Conservation (phyloP, 2,797 vertebrate species). For the Chelon labrosus region DNA sequence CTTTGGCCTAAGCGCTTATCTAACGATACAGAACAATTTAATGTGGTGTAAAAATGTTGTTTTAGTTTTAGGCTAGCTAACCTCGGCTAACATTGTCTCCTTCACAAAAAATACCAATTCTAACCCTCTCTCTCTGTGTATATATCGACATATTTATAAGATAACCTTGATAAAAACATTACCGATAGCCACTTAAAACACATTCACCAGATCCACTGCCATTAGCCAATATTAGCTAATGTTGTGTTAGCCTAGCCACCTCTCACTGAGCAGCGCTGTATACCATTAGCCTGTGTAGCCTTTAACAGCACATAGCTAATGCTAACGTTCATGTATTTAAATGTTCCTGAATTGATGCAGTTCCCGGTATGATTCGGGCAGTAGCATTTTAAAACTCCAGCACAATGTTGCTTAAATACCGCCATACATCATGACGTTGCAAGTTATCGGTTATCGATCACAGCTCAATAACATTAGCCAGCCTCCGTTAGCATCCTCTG, state of each 20-base stretch:
- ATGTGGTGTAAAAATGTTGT: background rate
- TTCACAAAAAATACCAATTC: background rate
- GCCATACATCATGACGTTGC: accelerated
- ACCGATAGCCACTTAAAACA: too few species aligned
- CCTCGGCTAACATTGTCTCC: background rate
- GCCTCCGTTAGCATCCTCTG: conserved; percentile 46
- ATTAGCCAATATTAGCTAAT: background rate
- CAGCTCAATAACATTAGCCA: conserved; percentile 33
- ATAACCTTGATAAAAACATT: too few species aligned
- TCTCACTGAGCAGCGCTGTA: background rate
- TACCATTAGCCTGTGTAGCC: conserved; percentile 4
- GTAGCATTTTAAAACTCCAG: background rate
- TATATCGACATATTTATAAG: too few species aligned
- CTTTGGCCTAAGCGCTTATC: background rate
- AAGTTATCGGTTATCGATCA: conserved; percentile 7
- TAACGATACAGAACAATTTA: background rate
- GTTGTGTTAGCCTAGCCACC: background rate
- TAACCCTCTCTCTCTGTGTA: too few species aligned
- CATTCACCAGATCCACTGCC: background rate
- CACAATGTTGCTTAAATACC: accelerated
- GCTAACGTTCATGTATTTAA: conserved; percentile 31
- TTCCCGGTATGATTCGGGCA: too few species aligned
- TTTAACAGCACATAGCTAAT: conserved; percentile 37
- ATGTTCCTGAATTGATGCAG: background rate
- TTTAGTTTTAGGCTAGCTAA: conserved; percentile 8